Evolutionary conservation across 1,140 invertebrate species (phyloP).

Genomic region (Dreissena rostriformis): DNA sequence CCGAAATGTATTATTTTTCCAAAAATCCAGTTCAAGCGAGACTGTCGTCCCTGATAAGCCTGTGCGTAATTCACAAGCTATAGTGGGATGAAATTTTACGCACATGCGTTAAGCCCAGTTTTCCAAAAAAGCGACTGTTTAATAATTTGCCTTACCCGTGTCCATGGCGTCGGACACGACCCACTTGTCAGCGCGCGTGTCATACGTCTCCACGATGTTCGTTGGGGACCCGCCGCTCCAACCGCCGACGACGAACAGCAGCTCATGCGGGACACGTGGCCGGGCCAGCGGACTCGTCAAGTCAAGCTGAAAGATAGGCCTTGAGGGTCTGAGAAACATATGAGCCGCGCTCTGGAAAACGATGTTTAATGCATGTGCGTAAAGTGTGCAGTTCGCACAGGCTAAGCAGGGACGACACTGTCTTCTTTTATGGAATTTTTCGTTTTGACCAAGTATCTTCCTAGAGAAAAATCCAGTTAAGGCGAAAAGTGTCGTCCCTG

Average conservation of each 20-base stretch:
- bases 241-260: conserved; percentile 86
- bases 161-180: conserved; percentile 68
- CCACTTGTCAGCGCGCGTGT: conserved; percentile 90
- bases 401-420: neutral
- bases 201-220: conserved; percentile 89
- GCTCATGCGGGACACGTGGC: conserved; percentile 77
- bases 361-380: too few relatives aligned
- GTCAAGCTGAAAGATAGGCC: conserved; percentile 54
- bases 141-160: conserved; percentile 56
- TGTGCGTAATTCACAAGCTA: too few relatives aligned
- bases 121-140: neutral
- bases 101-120: too few relatives aligned
- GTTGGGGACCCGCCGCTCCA: conserved; percentile 89
- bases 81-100: too few relatives aligned
- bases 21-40: too few relatives aligned
- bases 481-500: too few relatives aligned
- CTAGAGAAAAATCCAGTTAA: too few relatives aligned
- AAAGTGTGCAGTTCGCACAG: neutral
- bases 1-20: too few relatives aligned
- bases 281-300: conserved; percentile 71
- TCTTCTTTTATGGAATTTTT: neutral
- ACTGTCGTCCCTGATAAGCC: too few relatives aligned
- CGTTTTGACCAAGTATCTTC: neutral
- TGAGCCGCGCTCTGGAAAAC: too few relatives aligned
- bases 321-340: too few relatives aligned